phyloP scores from a whole-genome alignment of 1,140 invertebrate genomes.

The Trichogramma pretiosum region DNA sequence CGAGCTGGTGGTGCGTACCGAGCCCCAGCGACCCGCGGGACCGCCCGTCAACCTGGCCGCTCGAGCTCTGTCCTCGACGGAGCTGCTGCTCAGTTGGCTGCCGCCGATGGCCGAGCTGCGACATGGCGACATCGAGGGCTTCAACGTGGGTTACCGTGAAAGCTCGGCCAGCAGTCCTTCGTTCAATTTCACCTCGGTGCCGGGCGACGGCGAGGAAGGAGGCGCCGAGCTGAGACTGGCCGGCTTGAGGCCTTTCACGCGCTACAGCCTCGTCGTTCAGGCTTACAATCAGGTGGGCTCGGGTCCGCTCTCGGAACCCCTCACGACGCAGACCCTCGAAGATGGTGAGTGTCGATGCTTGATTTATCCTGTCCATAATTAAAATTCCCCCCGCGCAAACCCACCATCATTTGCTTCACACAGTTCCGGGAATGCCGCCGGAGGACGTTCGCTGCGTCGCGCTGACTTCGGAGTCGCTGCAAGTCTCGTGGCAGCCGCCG shows the following conservation, averaged over 20 bases:
- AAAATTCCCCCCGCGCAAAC: no score
- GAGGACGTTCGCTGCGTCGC: conserved; percentile 64
- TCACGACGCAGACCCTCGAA: conserved; percentile 69
- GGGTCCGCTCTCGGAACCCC: conserved; percentile 67
- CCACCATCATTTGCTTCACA: conserved; percentile 5
- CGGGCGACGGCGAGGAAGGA: conserved; percentile 60
- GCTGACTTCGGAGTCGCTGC: conserved; percentile 64
- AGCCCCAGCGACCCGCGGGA: conserved; percentile 69
- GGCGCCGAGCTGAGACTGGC: conserved; percentile 55
- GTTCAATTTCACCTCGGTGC: conserved; percentile 61
- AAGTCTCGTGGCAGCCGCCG: conserved; percentile 79
- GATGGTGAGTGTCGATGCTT: conserved; percentile 61
- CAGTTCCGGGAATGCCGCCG: conserved; percentile 65
- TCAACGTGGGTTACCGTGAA: conserved; percentile 45
- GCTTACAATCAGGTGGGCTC: conserved; percentile 79
- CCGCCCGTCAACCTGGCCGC: conserved; percentile 63
- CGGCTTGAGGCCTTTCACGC: conserved; percentile 65
- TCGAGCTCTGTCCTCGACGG: conserved; percentile 63
- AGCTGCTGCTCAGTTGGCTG: conserved; percentile 68
- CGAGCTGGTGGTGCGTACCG: conserved; percentile 60
- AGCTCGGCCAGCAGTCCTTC: conserved; percentile 40
- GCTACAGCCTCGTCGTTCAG: conserved; percentile 73
- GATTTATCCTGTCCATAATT: no score
- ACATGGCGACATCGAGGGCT: conserved; percentile 67
- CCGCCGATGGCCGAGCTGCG: conserved; percentile 58